These are phyloP conservation scores for Gonioctena quinquepunctata DNA, from an alignment of 1,140 invertebrate genomes.

Conservation along the genomic window DNA sequence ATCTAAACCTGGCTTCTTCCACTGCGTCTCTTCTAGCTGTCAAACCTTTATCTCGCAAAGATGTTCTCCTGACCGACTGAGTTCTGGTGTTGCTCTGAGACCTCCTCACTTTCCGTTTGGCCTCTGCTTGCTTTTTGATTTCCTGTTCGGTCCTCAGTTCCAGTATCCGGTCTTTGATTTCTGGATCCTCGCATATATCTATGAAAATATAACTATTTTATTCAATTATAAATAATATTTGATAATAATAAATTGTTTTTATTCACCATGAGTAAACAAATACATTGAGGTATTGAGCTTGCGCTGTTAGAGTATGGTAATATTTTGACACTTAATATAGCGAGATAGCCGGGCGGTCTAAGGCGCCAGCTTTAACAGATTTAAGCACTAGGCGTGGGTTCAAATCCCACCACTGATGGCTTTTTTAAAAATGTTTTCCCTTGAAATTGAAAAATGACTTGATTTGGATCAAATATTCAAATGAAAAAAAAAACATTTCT, in stretches of 20 bases:
- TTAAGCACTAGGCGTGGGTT: no score
- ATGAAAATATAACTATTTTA: conserved; percentile 21
- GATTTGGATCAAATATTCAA: no score
- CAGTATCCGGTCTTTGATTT: conserved; percentile 87
- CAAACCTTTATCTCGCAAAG: conserved; percentile 90
- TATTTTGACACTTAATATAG: no score
- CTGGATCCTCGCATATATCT: conserved; percentile 96
- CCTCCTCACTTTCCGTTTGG: conserved; percentile 63
- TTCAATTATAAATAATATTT: background rate
- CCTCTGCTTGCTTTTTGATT: conserved; percentile 69
- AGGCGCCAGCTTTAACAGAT: no score
- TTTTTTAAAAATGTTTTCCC: no score
- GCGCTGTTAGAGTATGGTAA: no score
- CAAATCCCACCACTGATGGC: no score
- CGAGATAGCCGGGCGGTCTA: no score
- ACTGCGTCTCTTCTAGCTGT: conserved; percentile 94
- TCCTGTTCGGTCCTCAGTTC: conserved; percentile 90
- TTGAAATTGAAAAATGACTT: no score
- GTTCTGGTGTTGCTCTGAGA: conserved; percentile 72
- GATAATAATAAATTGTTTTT: background rate
- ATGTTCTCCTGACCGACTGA: conserved; percentile 90
- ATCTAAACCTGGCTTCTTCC: conserved; percentile 81
- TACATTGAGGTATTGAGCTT: no score
- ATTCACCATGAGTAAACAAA: no score
- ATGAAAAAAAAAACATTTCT: no score